These are phyloP conservation scores for Coreoperca whiteheadi DNA, from an alignment of 2,113 vertebrate genomes.

Conservation along the genomic window DNA sequence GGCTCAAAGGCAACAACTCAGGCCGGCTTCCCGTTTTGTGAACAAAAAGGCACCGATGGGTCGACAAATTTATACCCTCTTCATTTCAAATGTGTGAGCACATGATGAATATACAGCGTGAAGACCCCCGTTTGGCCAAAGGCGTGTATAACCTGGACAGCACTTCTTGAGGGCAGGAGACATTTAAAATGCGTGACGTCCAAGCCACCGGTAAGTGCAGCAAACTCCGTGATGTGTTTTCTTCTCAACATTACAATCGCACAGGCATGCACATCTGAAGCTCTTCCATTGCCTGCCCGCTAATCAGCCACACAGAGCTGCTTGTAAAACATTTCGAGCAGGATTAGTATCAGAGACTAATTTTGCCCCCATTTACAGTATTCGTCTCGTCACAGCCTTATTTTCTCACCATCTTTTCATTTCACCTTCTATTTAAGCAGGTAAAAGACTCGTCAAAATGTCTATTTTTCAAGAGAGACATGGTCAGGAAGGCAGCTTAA, in stretches of 20 bases:
- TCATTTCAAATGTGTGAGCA: too few species aligned
- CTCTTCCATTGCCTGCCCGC: neutral
- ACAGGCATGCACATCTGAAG: neutral
- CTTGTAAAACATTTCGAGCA: neutral
- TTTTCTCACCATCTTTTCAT: constrained; percentile 13
- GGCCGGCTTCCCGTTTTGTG: neutral
- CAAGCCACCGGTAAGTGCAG: neutral
- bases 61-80: neutral
- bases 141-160: neutral
- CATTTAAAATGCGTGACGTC: neutral
- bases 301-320: neutral
- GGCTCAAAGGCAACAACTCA: constrained; percentile 24
- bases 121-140: neutral
- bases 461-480: neutral
- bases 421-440: neutral
- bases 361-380: too few species aligned
- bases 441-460: neutral
- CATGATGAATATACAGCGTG: neutral
- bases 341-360: neutral
- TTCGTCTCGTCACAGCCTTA: neutral
- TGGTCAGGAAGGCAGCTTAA: neutral
- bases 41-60: neutral
- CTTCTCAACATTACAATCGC: neutral
- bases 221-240: neutral
- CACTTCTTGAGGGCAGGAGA: neutral